A percentile compares a stretch with the other conserved stretches of the same genome.
phyloP scores from a whole-genome alignment of 2,797 vertebrate species.

The Lithobates pipiens region DNA sequence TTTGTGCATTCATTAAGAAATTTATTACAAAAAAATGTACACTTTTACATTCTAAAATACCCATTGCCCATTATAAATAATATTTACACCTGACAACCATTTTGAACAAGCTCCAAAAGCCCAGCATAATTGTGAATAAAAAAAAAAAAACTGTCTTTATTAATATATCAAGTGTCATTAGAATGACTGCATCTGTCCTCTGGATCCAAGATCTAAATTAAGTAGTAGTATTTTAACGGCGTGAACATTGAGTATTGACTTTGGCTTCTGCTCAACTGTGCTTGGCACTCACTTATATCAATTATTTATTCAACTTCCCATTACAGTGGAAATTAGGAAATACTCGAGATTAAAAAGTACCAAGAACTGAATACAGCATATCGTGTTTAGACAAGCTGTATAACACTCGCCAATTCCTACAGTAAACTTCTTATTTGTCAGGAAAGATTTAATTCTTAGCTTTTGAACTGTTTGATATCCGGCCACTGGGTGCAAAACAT shows the following conservation, averaged over 20 bases:
- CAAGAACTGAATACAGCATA: conserved; percentile 3
- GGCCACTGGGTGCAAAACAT: too few species aligned
- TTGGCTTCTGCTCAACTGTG: conserved; percentile 32
- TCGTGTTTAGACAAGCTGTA: background rate
- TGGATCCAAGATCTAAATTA: conserved; percentile 43
- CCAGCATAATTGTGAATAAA: background rate
- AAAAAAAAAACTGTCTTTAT: conserved; percentile 4
- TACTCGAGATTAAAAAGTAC: conserved; percentile 24
- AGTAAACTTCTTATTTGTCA: background rate
- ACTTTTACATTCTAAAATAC: too few species aligned
- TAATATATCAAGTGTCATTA: conserved; percentile 45
- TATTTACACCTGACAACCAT: background rate
- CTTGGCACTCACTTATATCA: conserved; percentile 44
- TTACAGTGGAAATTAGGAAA: conserved; percentile 54
- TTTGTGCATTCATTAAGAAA: too few species aligned
- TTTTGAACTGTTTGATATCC: background rate
- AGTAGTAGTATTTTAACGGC: conserved; percentile 47
- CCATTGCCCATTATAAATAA: background rate
- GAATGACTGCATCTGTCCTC: conserved; percentile 21
- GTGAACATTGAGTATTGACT: conserved; percentile 45
- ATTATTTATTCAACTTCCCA: conserved; percentile 59
- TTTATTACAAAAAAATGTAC: too few species aligned
- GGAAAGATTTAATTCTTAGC: conserved; percentile 62
- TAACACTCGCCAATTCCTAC: background rate
- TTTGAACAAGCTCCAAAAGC: background rate